phyloP scores from a whole-genome alignment of 2,797 vertebrate genomes.

The Mormyrops boulengeri region DNA sequence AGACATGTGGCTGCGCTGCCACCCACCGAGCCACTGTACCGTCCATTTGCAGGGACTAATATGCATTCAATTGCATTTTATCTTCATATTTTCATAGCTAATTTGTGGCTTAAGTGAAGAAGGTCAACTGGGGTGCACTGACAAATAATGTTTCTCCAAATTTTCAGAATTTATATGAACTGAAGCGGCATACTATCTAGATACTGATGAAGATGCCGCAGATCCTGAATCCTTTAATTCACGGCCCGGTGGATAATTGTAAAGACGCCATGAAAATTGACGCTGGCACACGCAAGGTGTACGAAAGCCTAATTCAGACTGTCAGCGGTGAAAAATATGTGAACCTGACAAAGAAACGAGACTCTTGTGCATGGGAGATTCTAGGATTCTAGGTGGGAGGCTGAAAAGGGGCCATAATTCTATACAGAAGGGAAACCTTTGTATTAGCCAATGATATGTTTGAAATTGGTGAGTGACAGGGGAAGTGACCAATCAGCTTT shows the following conservation, averaged over 20 bases:
- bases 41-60: neutral
- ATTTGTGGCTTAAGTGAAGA: constrained; percentile 21
- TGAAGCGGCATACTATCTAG: neutral
- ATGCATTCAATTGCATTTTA: neutral
- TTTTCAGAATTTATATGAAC: constrained; percentile 40
- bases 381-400: neutral
- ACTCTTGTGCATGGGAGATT: neutral
- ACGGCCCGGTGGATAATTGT: neutral
- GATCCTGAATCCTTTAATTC: neutral
- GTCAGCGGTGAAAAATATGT: neutral
- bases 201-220: neutral
- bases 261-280: neutral
- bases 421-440: neutral
- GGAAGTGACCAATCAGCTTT: neutral
- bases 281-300: neutral
- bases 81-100: constrained; percentile 9
- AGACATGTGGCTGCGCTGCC: neutral
- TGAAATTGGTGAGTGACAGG: neutral
- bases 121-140: neutral
- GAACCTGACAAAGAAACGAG: neutral
- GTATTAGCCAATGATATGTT: neutral
- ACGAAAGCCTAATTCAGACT: neutral
- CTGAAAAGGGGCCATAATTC: neutral
- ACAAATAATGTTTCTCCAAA: constrained; percentile 23
- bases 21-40: neutral